Percentiles rank a stretch among this genome's conserved stretches.
These are phyloP conservation scores for Phymorhynchus buccinoides DNA, from an alignment of 1,140 invertebrate genomes.

Conservation along the genomic window DNA sequence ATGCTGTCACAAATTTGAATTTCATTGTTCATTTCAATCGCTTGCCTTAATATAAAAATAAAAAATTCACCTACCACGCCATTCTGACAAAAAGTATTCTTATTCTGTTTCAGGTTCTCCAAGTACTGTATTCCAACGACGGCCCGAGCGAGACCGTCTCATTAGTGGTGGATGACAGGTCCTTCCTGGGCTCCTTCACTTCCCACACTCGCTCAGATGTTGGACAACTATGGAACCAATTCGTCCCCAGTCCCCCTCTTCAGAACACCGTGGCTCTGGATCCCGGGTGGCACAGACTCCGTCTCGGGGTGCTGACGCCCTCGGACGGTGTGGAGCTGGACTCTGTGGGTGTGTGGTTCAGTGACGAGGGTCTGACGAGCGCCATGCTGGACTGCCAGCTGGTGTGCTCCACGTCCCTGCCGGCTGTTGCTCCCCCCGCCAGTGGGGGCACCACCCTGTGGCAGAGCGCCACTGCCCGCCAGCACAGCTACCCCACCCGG, in stretches of 20 bases:
- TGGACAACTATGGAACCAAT: slow-evolving; percentile 40
- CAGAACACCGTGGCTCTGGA: slow-evolving; percentile 38
- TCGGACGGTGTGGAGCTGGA: slow-evolving; percentile 46
- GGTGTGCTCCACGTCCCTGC: slow-evolving; percentile 37
- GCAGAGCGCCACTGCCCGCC: slow-evolving; percentile 19
- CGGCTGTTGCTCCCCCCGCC: neutral
- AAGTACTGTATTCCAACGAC: slow-evolving; percentile 47
- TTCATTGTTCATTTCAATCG: too few species aligned
- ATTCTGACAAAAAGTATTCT: too few species aligned
- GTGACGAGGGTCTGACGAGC: slow-evolving; percentile 44
- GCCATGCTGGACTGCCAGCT: slow-evolving; percentile 51
- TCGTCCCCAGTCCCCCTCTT: slow-evolving; percentile 40
- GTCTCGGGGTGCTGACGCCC: slow-evolving; percentile 33
- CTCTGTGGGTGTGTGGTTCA: slow-evolving; percentile 43
- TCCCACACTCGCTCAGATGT: slow-evolving; percentile 20
- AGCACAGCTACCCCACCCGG: slow-evolving; percentile 44
- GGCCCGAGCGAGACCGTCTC: slow-evolving; percentile 37
- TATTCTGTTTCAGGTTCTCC: slow-evolving; percentile 1
- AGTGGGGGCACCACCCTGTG: neutral
- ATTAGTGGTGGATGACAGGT: slow-evolving; percentile 44
- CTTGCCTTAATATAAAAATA: too few species aligned
- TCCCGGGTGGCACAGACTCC: slow-evolving; percentile 50
- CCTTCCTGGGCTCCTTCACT: slow-evolving; percentile 46
- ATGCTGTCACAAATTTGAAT: too few species aligned
- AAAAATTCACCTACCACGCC: too few species aligned